Percentiles rank a stretch among this genome's conserved stretches.
Evolutionary conservation across 1,140 invertebrate genomes (phyloP).

Genomic region (Steinernema khuongi): DNA sequence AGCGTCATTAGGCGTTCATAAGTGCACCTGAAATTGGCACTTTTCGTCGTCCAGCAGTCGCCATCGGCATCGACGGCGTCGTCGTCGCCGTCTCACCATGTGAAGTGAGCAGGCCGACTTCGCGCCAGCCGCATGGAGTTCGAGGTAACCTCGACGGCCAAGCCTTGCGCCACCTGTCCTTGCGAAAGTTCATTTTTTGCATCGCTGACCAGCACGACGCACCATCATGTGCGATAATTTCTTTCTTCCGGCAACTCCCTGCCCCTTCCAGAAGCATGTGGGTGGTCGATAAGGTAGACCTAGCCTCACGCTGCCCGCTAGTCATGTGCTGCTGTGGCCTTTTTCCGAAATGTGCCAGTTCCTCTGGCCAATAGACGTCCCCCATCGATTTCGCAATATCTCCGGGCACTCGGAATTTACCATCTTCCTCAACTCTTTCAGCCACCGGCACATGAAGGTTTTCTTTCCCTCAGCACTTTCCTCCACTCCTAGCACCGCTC

Average conservation of each 20-base stretch:
- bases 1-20: neutral
- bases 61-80: neutral
- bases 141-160: neutral
- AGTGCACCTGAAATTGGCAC: neutral
- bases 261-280: neutral
- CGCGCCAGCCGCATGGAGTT: neutral
- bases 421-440: neutral
- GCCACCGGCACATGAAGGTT: neutral
- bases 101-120: neutral
- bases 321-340: neutral
- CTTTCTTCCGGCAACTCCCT: slow-evolving; percentile 11
- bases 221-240: neutral
- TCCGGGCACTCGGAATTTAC: neutral
- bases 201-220: neutral
- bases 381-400: slow-evolving; percentile 16
- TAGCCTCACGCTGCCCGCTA: neutral
- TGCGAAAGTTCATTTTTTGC: neutral
- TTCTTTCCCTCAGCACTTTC: neutral
- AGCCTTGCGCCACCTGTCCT: neutral
- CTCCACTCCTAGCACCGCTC: neutral
- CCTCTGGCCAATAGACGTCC: slow-evolving; percentile 11
- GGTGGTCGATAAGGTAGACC: slow-evolving; percentile 11
- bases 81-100: neutral
- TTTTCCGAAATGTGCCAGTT: neutral
- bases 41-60: neutral